phyloP scores from a whole-genome alignment of 2,797 vertebrate genomes.

The Petrocephalus schoutedeni region DNA sequence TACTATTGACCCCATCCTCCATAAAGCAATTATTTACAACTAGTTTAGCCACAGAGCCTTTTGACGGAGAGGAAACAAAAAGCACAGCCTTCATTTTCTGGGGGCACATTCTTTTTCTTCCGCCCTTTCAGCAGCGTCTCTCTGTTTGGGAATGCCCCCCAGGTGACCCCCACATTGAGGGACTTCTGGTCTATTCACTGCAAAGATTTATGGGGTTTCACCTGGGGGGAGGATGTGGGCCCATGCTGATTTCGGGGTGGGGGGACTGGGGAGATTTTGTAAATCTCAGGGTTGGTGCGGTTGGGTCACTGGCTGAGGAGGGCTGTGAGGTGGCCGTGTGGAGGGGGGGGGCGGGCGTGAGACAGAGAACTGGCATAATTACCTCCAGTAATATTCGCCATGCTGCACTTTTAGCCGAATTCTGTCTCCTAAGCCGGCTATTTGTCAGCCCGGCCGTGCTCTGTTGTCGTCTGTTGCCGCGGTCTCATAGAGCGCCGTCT shows the following conservation, averaged over 20 bases:
- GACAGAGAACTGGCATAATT: neutral
- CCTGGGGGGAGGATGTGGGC: slow-evolving; percentile 48
- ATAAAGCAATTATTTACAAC: slow-evolving; percentile 44
- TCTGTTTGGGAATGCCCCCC: slow-evolving; percentile 46
- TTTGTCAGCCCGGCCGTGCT: slow-evolving; percentile 31
- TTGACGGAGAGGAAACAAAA: slow-evolving; percentile 41
- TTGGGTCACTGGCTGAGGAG: slow-evolving; percentile 41
- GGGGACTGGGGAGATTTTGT: slow-evolving; percentile 38
- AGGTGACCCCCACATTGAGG: slow-evolving; percentile 47
- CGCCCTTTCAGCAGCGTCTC: slow-evolving; percentile 47
- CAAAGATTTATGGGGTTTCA: slow-evolving; percentile 67
- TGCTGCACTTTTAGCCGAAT: neutral
- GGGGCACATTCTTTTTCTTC: slow-evolving; percentile 44
- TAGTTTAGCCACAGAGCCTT: slow-evolving; percentile 36
- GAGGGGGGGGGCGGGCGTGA: slow-evolving; percentile 1
- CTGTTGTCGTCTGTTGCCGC: slow-evolving; percentile 33
- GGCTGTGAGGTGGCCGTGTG: slow-evolving; percentile 62
- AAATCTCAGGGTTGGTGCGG: slow-evolving; percentile 46
- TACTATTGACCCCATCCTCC: slow-evolving; percentile 35
- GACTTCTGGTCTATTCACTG: slow-evolving; percentile 49
- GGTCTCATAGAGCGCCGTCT: slow-evolving; percentile 35
- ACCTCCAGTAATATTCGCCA: slow-evolving; percentile 27
- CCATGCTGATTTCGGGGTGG: slow-evolving; percentile 19
- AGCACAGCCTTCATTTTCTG: slow-evolving; percentile 58
- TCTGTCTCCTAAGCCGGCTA: slow-evolving; percentile 2